Base-by-base conservation (phyloP, 2,888 invertebrate genomes). In the Hemicrepidius hirtus region DNA sequence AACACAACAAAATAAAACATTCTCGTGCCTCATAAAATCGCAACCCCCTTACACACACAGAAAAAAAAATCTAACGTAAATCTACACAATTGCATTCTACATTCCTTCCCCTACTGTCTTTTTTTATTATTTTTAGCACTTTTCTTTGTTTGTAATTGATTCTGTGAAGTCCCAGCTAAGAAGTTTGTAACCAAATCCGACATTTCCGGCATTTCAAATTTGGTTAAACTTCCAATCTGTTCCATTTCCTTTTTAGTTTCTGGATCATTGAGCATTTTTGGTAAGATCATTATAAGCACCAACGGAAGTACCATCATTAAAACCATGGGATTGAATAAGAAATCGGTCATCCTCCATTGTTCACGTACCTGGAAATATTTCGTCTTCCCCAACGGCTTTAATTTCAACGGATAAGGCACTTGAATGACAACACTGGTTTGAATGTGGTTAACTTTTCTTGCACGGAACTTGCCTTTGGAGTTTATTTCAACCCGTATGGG, bases 211-310 rank as follows among this genome's bases (percentile, higher is more conserved):
- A 98, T 93, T 77, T 96, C 96, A 76, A 94, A 93, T 84, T 92
- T 92, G 0, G 93, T 92, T 81, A 95, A 88, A 84, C 92, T 95
- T 83, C 94, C 93, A 59, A 95, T 90, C 84, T 97, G 97, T 86
- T 98, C 96, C 88, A 97, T 92, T 87, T 97, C 97, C 87, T 97
- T 97, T 84, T 97, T 96, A 1, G 98, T 95, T 85, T 99, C 98
- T 3, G 98, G 98, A 87, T 99, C 99, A 83, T 97, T 98, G 93
- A 99, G 95, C 91, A 98, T 93, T 86, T 97, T 98, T 0, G 98
- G 98, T 81, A 98, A 87, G 75, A 98, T 90, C 92, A 98, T 94
- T 80, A 99, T 94, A 5, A 98, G 88, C 3, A 98, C 84, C 32
- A 98, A 87, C 0, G 98, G 98, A 76, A 98, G 85, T 20, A 98